phyloP scores from a whole-genome alignment of 1,140 invertebrate species.

The Drusus annulatus region DNA sequence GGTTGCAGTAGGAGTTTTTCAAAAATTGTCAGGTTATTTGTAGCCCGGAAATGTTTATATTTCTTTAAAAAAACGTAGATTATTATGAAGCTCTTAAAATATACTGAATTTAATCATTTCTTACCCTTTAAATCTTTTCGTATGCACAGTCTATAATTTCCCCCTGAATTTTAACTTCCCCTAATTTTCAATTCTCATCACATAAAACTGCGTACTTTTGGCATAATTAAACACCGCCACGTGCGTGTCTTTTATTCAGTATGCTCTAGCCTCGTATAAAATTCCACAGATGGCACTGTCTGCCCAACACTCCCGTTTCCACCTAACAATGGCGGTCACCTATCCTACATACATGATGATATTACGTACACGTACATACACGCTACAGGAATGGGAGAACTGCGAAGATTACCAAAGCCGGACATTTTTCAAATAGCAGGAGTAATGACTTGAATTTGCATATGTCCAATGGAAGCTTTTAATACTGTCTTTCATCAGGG shows the following conservation, averaged over 20 bases:
- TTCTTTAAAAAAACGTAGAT: too few relatives aligned
- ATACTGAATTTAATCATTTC: background rate
- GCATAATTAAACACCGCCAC: background rate
- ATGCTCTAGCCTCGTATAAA: background rate
- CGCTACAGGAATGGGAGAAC: slow-evolving; percentile 37
- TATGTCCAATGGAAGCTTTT: slow-evolving; percentile 31
- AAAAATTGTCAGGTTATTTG: too few relatives aligned
- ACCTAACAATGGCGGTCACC: background rate
- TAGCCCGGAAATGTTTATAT: too few relatives aligned
- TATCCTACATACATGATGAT: background rate
- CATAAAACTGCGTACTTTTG: background rate
- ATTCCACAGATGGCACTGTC: slow-evolving; percentile 23
- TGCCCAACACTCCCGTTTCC: slow-evolving; percentile 1
- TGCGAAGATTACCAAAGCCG: slow-evolving; percentile 49
- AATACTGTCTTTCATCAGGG: slow-evolving; percentile 18
- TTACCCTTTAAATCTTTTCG: background rate
- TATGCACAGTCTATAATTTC: background rate
- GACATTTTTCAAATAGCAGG: slow-evolving; percentile 55
- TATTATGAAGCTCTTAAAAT: too few relatives aligned
- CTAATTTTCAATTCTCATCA: slow-evolving; percentile 25
- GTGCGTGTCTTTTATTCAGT: background rate
- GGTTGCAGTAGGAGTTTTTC: too few relatives aligned
- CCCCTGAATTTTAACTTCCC: background rate
- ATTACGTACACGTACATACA: background rate
- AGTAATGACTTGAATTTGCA: slow-evolving; percentile 57